A percentile compares a stretch with the other conserved stretches of the same genome.
These are phyloP conservation scores for Tetrapedia diversipes DNA, from an alignment of 2,888 invertebrate species.

Conservation along the genomic window DNA sequence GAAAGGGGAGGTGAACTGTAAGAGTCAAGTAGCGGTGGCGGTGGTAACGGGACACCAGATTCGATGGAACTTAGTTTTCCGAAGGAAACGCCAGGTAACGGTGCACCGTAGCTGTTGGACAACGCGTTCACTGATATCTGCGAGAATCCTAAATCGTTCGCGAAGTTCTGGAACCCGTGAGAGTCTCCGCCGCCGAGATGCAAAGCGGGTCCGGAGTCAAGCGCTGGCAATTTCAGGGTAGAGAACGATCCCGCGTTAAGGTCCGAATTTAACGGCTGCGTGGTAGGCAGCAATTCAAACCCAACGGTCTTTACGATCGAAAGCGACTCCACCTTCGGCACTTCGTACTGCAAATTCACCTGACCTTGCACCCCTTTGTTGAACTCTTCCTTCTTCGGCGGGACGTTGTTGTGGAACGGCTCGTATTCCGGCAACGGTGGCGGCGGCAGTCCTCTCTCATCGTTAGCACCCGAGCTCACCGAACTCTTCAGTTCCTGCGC, in stretches of 20 bases:
- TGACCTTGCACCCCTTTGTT: slow-evolving; percentile 46
- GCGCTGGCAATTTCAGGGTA: slow-evolving; percentile 28
- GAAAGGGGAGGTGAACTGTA: slow-evolving; percentile 75
- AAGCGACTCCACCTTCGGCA: slow-evolving; percentile 58
- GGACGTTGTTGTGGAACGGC: slow-evolving; percentile 75
- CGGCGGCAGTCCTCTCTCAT: slow-evolving; percentile 77
- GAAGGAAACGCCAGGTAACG: slow-evolving; percentile 72
- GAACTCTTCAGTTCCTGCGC: slow-evolving; percentile 78
- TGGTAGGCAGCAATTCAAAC: slow-evolving; percentile 70
- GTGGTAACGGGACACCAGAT: slow-evolving; percentile 43
- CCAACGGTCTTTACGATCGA: slow-evolving; percentile 68
- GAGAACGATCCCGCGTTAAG: slow-evolving; percentile 46
- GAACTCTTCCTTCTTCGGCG: slow-evolving; percentile 14
- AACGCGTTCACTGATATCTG: slow-evolving; percentile 66
- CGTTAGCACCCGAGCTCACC: slow-evolving; percentile 72
- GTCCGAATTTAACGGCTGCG: slow-evolving; percentile 57
- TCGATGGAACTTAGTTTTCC: slow-evolving; percentile 79
- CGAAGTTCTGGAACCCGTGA: slow-evolving; percentile 49
- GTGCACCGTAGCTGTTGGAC: slow-evolving; percentile 63
- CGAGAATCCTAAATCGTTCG: slow-evolving; percentile 67
- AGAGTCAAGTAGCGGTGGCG: slow-evolving; percentile 64
- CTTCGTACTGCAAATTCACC: slow-evolving; percentile 54
- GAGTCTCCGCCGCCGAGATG: slow-evolving; percentile 37
- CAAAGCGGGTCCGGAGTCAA: slow-evolving; percentile 47
- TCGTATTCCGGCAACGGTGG: slow-evolving; percentile 78